phyloP scores from a whole-genome alignment of 92 coral and sea anemone genomes.

The Porites cylindrica region DNA sequence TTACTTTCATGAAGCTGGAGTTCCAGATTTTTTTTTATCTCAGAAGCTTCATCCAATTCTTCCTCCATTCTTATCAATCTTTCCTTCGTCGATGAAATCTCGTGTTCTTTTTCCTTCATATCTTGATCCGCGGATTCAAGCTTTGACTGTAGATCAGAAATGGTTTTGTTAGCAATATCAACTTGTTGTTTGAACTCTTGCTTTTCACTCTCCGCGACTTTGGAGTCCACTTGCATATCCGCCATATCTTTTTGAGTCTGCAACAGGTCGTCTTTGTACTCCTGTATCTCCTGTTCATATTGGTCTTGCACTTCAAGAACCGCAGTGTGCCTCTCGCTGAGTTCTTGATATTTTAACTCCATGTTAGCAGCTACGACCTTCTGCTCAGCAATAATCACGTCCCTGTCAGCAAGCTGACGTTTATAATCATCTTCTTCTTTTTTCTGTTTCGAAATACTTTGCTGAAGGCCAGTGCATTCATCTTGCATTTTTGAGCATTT shows the following conservation, averaged over 20 bases:
- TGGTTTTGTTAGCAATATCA: slow-evolving; percentile 50
- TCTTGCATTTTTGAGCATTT: slow-evolving; percentile 53
- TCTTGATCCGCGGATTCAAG: slow-evolving; percentile 63
- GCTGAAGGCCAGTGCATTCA: slow-evolving; percentile 52
- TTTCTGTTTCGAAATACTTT: slow-evolving; percentile 56
- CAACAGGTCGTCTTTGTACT: slow-evolving; percentile 70
- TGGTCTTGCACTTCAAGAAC: slow-evolving; percentile 64
- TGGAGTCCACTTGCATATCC: slow-evolving; percentile 83
- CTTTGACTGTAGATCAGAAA: slow-evolving; percentile 76
- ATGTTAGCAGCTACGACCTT: slow-evolving; percentile 70
- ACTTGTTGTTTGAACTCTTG: slow-evolving; percentile 66
- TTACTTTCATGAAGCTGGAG: slow-evolving; percentile 67
- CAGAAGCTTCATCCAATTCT: slow-evolving; percentile 73
- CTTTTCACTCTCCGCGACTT: slow-evolving; percentile 70
- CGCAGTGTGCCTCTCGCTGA: slow-evolving; percentile 54
- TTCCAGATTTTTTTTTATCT: slow-evolving; percentile 70
- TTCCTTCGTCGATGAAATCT: slow-evolving; percentile 67
- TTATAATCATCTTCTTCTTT: slow-evolving; percentile 58
- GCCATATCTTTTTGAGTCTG: slow-evolving; percentile 76
- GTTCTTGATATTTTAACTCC: slow-evolving; percentile 68
- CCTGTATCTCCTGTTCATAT: slow-evolving; percentile 67
- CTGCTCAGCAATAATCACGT: slow-evolving; percentile 73
- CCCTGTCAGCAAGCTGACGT: slow-evolving; percentile 65
- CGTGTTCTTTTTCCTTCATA: slow-evolving; percentile 72
- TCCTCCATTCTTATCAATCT: slow-evolving; percentile 78